A percentile compares a stretch with the other conserved stretches of the same genome.
These are phyloP conservation scores for Listronotus bonariensis DNA, from an alignment of 1,140 invertebrate genomes.

Conservation along the genomic window DNA sequence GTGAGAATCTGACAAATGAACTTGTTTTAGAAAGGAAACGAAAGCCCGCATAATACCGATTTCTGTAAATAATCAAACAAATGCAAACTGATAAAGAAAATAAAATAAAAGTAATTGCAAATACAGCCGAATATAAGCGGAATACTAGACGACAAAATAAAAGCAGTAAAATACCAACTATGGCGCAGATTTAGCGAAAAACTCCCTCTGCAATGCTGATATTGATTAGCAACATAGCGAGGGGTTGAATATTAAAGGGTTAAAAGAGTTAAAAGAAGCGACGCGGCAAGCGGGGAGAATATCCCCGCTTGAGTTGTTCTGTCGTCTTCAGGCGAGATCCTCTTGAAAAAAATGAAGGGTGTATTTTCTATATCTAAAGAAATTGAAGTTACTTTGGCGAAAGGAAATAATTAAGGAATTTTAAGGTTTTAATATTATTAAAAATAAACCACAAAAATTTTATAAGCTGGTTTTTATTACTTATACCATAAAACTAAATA, in stretches of 20 bases:
- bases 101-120: no score
- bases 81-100: no score
- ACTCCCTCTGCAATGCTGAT: slow-evolving; percentile 29
- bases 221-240: slow-evolving; percentile 36
- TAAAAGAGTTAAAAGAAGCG: slow-evolving; percentile 38
- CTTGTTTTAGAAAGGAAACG: no score
- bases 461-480: no score
- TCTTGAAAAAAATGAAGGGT: slow-evolving; percentile 16
- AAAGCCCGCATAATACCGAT: no score
- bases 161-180: slow-evolving; percentile 7
- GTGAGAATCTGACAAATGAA: no score
- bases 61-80: no score
- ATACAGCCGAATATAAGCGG: slow-evolving; percentile 1
- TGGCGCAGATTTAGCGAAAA: slow-evolving; percentile 36
- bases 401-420: no score
- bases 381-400: no score
- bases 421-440: no score
- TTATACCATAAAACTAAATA: no score
- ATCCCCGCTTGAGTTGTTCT: slow-evolving; percentile 18
- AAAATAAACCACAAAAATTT: no score
- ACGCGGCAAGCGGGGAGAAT: slow-evolving; percentile 11
- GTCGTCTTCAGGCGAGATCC: slow-evolving; percentile 15
- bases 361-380: slow-evolving; percentile 14
- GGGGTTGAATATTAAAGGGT: slow-evolving; percentile 35
- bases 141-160: slow-evolving; percentile 8